Evolutionary conservation across 53 echinoderm and acorn worm species (phyloP).

Genomic region (Crossaster papposus): DNA sequence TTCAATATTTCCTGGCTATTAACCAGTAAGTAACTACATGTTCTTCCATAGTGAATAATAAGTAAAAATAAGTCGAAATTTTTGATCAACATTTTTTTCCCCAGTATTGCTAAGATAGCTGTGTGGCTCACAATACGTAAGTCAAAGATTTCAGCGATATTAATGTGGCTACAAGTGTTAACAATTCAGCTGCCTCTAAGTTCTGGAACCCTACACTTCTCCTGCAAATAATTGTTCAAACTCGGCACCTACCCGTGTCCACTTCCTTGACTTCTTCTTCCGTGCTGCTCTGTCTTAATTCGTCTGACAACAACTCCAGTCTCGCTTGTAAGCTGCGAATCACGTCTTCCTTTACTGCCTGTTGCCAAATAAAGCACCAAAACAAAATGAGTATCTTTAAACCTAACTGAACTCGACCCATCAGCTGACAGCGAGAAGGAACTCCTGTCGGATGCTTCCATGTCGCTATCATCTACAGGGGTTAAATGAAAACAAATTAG

Average conservation of each 20-base stretch:
- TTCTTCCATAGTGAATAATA: too few species aligned
- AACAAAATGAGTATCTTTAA: conserved; percentile 39
- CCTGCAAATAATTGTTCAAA: neutral
- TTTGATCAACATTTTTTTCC: too few species aligned
- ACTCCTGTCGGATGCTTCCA: conserved; percentile 61
- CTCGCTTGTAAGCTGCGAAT: conserved; percentile 78
- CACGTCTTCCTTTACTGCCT: conserved; percentile 91
- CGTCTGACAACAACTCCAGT: conserved; percentile 83
- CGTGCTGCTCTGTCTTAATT: conserved; percentile 81
- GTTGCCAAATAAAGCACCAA: neutral
- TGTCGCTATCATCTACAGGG: conserved; percentile 56
- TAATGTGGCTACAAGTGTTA: neutral
- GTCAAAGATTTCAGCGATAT: too few species aligned
- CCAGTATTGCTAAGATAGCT: too few species aligned
- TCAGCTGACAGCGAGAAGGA: conserved; percentile 46
- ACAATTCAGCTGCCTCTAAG: neutral
- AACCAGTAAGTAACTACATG: too few species aligned
- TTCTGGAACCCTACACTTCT: neutral
- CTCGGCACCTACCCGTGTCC: conserved; percentile 54
- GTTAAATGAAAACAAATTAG: too few species aligned
- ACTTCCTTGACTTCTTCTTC: conserved; percentile 84
- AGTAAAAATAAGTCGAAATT: too few species aligned
- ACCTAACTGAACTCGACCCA: conserved; percentile 50
- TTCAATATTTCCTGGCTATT: too few species aligned
- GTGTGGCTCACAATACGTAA: too few species aligned